Base-by-base conservation (phyloP, 2,113 vertebrate species). In the Scomber scombrus region DNA sequence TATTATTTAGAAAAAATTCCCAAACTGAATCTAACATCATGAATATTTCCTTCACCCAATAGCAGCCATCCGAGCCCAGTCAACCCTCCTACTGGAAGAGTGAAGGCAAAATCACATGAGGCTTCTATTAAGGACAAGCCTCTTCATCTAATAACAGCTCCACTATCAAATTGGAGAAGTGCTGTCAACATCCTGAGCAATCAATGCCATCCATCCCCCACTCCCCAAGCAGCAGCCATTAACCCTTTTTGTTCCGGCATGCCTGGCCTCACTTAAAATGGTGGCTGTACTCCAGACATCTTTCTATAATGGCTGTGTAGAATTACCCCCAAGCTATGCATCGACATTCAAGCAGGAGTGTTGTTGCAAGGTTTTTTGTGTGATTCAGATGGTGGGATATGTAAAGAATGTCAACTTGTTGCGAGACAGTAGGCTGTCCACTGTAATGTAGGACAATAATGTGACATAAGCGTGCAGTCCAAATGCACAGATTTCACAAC, bases 141-240 rank as follows among this genome's bases (percentile, higher is more conserved):
- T 89, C 92, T 91, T 88, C 85, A 91, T 92, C 88, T 90, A 90
- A 91, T 92, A 93, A 91, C 79, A 62, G 87, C 88, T 66, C 81
- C 80, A 75, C 90, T 90, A 92, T 91, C 85, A 93, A 91, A 92
- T 92, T 92, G 92, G 87, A 93, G 78, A 91, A 93, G 87, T 93
- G 91, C 90, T 93, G 92, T 94, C 93, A 92, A 91, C 92, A 93
- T 94, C 92, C 92, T 91, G 88, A 83, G 84, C 89, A 91, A 93
- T 94, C 90, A 92, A 93, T 93, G 88, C 80, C 83, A 85, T 89
- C 89, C 85, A 89, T 86, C 91, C 91, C 90, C 90, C 83, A 78
- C 83, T 90, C 90, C 73, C 81, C 80, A 56, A 88, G 90, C 79
- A 87, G 87, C 90, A 84, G 91, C 90, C 93, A 92, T 92, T 93